These are phyloP conservation scores for Mohoua ochrocephala DNA, from an alignment of 2,113 vertebrate species.

Conservation along the genomic window DNA sequence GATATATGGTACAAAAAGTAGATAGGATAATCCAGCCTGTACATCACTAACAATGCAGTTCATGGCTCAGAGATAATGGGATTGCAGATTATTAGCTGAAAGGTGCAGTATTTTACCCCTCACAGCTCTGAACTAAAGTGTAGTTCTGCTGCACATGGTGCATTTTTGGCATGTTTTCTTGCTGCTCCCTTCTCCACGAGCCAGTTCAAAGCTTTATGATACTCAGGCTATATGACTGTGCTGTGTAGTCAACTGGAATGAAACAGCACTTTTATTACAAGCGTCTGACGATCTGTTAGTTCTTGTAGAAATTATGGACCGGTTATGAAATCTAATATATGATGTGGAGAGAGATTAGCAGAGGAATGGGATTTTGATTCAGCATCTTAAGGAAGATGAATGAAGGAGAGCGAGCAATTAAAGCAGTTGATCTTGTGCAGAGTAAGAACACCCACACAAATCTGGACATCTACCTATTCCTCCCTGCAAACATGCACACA, in stretches of 20 bases:
- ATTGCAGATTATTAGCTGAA: conserved; percentile 66
- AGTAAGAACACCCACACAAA: background rate
- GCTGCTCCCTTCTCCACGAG: background rate
- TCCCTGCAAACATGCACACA: background rate
- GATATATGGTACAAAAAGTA: conserved; percentile 53
- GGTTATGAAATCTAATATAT: background rate
- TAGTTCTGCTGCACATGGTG: background rate
- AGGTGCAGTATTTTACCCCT: conserved; percentile 43
- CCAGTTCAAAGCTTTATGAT: background rate
- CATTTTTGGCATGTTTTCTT: background rate
- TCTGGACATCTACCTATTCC: background rate
- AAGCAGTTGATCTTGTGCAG: background rate
- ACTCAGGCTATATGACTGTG: background rate
- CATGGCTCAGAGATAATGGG: conserved; percentile 60
- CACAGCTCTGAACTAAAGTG: background rate
- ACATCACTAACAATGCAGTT: conserved; percentile 67
- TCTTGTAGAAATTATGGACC: conserved; percentile 14
- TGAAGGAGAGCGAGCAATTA: background rate
- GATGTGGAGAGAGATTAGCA: background rate
- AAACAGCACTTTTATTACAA: conserved; percentile 22
- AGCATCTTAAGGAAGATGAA: background rate
- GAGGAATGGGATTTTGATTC: background rate
- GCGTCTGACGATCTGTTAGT: background rate
- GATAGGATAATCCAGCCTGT: conserved; percentile 57
- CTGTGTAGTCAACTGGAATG: conserved; percentile 26